Evolutionary conservation across 2,113 vertebrate genomes (phyloP).

Genomic region (Megalops atlanticus): DNA sequence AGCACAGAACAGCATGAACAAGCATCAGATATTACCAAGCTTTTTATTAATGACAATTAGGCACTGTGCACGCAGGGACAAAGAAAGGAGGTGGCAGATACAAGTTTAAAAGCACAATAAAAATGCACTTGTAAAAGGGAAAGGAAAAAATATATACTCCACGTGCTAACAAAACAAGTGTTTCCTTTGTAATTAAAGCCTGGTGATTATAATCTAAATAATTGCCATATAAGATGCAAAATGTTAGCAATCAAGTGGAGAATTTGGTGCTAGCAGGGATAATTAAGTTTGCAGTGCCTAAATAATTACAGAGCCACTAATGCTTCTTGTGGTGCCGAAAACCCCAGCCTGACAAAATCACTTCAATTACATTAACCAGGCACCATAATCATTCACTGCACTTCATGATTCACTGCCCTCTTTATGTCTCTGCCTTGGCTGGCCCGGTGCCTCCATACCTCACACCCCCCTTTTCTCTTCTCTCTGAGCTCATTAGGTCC

Average conservation of each 20-base stretch:
- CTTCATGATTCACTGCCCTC: constrained; percentile 47
- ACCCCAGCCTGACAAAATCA: constrained; percentile 57
- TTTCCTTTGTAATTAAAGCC: constrained; percentile 73
- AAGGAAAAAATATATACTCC: neutral
- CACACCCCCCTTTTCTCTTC: neutral
- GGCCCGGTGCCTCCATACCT: neutral
- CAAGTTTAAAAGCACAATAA: constrained; percentile 14
- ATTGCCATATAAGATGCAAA: constrained; percentile 75
- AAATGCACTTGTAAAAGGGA: neutral
- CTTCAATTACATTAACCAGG: constrained; percentile 71
- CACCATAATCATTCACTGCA: constrained; percentile 57
- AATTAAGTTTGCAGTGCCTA: constrained; percentile 76
- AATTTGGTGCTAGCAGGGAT: constrained; percentile 64
- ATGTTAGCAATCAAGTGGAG: constrained; percentile 70
- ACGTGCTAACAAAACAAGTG: constrained; percentile 25
- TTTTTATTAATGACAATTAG: constrained; percentile 37
- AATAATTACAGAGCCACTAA: constrained; percentile 76
- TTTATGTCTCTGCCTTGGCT: constrained; percentile 2
- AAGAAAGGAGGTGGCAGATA: constrained; percentile 1
- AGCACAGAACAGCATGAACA: constrained; percentile 16
- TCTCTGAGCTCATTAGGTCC: neutral
- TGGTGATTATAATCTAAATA: constrained; percentile 71
- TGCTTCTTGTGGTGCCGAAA: constrained; percentile 61
- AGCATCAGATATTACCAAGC: neutral
- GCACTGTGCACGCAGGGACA: neutral